Evolutionary conservation across 2,113 vertebrate species (phyloP).

Genomic region (Bubo bubo): DNA sequence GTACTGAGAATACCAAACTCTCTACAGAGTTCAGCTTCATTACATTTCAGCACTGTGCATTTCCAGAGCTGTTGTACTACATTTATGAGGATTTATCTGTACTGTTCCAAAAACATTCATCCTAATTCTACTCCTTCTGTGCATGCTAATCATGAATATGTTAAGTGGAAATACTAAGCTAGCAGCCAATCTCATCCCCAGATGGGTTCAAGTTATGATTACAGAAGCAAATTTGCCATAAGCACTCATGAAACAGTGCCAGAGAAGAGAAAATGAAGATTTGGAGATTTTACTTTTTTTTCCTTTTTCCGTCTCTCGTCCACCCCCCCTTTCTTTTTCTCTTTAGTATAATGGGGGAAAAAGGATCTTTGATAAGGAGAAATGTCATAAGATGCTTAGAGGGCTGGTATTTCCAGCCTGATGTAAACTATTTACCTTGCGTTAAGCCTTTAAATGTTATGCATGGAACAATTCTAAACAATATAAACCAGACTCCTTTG

Average conservation of each 20-base stretch:
- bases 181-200: conserved; percentile 79
- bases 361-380: not conserved
- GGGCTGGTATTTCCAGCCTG: not conserved
- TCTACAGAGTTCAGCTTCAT: conserved; percentile 84
- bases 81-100: conserved; percentile 86
- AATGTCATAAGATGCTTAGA: not conserved
- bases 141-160: conserved; percentile 83
- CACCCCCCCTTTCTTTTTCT: fast-evolving
- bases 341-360: not conserved
- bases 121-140: conserved; percentile 83
- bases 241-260: conserved; percentile 70
- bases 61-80: conserved; percentile 84
- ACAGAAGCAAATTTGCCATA: conserved; percentile 81
- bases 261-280: conserved; percentile 67
- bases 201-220: conserved; percentile 83
- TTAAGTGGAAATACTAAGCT: conserved; percentile 80
- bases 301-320: fast-evolving
- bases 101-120: conserved; percentile 85
- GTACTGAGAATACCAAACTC: conserved; percentile 83
- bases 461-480: not conserved
- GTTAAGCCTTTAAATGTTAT: not conserved
- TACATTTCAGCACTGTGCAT: conserved; percentile 78
- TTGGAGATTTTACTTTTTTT: not conserved
- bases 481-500: not conserved
- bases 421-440: not conserved